Percentiles rank a stretch among this genome's conserved stretches.
These are phyloP conservation scores for Stictonetta naevosa DNA, from an alignment of 2,113 vertebrate species.

Conservation along the genomic window DNA sequence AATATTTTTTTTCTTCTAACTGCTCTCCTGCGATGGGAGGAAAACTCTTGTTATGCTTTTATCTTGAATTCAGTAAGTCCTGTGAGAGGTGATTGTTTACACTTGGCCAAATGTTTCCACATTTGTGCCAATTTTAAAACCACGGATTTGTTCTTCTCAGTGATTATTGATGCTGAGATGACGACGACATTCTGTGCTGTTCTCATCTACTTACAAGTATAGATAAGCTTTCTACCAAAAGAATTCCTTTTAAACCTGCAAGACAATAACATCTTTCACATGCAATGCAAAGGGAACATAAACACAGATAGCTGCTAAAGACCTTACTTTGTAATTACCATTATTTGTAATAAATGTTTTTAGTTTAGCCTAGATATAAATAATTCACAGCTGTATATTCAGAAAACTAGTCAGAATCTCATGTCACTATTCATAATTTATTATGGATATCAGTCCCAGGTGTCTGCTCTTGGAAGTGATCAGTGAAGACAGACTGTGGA, in stretches of 20 bases:
- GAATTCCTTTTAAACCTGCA: neutral
- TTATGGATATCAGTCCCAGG: neutral
- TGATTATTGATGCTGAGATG: neutral
- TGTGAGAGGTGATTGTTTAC: constrained; percentile 1
- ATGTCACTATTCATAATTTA: neutral
- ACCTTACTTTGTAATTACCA: neutral
- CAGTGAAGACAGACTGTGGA: neutral
- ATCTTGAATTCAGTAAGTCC: constrained; percentile 7
- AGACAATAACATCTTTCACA: neutral
- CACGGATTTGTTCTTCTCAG: neutral
- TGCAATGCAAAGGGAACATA: neutral
- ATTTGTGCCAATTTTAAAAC: constrained; percentile 25
- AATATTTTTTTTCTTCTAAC: neutral
- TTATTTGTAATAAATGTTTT: neutral
- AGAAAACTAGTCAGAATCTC: neutral
- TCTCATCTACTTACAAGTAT: neutral
- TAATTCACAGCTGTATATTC: neutral
- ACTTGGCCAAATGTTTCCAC: constrained; percentile 20
- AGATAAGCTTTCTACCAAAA: neutral
- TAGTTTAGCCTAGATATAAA: neutral
- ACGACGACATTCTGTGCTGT: neutral
- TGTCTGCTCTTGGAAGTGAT: neutral
- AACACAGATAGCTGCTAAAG: neutral
- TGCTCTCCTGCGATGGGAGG: neutral
- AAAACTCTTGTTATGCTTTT: constrained; percentile 10